Evolutionary conservation across 2,888 invertebrate genomes (phyloP).

Genomic region (Tethea ocularis): DNA sequence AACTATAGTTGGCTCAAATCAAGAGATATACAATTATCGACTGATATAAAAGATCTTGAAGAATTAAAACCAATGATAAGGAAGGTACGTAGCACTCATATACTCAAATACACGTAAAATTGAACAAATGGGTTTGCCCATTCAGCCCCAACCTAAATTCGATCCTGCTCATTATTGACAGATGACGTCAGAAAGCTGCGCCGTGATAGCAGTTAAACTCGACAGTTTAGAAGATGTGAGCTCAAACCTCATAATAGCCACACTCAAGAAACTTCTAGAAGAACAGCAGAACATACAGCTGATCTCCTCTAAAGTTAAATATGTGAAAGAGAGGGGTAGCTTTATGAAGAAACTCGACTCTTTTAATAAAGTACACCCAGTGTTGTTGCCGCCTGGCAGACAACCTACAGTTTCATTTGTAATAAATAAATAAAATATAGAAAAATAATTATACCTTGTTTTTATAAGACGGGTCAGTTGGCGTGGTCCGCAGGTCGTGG

Average conservation of each 20-base stretch:
- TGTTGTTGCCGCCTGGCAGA: conserved; percentile 42
- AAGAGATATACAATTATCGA: conserved; percentile 21
- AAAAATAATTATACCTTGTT: no score
- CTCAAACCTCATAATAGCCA: conserved; percentile 36
- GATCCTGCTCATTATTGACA: conserved; percentile 29
- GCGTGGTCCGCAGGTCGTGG: no score
- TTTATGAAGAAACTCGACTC: conserved; percentile 20
- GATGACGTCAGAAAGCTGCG: conserved; percentile 63
- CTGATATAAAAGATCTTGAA: conserved; percentile 35
- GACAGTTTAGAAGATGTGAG: conserved; percentile 45
- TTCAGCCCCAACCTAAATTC: neutral
- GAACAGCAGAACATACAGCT: conserved; percentile 56
- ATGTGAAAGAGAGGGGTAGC: conserved; percentile 39
- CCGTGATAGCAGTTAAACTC: conserved; percentile 61
- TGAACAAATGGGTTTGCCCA: neutral
- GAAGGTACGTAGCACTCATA: conserved; percentile 38
- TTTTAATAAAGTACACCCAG: conserved; percentile 51
- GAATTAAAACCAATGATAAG: conserved; percentile 43
- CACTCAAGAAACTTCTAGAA: conserved; percentile 49
- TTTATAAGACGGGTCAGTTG: no score
- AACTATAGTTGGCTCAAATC: conserved; percentile 58
- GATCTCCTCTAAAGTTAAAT: conserved; percentile 43
- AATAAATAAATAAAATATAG: conserved; percentile 20
- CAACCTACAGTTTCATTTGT: conserved; percentile 58
- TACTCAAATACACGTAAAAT: no score